These are phyloP conservation scores for Aricia artaxerxes DNA, from an alignment of 2,888 invertebrate species.

Conservation along the genomic window DNA sequence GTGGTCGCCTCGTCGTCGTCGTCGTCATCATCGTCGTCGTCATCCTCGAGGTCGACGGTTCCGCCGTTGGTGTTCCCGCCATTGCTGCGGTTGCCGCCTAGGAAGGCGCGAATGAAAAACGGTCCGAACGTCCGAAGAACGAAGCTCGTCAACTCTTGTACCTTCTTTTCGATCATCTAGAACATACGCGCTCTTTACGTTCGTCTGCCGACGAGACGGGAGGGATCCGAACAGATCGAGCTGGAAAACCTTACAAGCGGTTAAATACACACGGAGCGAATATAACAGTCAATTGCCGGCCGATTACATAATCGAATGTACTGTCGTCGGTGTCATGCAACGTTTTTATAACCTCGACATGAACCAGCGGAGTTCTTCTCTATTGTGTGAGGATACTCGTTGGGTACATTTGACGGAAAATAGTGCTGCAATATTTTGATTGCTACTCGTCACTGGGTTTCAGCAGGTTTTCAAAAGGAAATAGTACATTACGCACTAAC, in stretches of 20 bases:
- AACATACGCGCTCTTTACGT: slow-evolving; percentile 68
- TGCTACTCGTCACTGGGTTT: background rate
- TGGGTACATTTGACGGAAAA: background rate
- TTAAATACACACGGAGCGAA: background rate
- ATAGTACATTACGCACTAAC: too few relatives aligned
- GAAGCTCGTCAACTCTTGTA: slow-evolving; percentile 86
- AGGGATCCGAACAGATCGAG: background rate
- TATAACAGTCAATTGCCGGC: background rate
- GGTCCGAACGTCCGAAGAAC: slow-evolving; percentile 89
- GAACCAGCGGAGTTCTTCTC: background rate
- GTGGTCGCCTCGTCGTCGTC: slow-evolving; percentile 83
- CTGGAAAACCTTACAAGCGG: slow-evolving; percentile 1
- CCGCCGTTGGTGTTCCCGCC: slow-evolving; percentile 60
- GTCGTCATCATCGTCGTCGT: slow-evolving; percentile 77
- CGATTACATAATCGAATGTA: slow-evolving; percentile 7
- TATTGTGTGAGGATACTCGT: background rate
- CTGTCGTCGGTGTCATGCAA: background rate
- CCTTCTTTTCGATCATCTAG: slow-evolving; percentile 88
- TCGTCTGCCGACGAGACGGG: slow-evolving; percentile 37
- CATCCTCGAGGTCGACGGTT: slow-evolving; percentile 73
- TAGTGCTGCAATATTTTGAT: background rate
- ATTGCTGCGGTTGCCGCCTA: slow-evolving; percentile 74
- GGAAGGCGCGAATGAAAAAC: slow-evolving; percentile 83
- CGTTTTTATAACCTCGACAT: slow-evolving; percentile 6
- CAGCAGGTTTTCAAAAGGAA: too few relatives aligned